Evolutionary conservation across 2,113 vertebrate species (phyloP), one percentile per base, ranked within the genome.

Genomic region (Chrysemys picta): DNA sequence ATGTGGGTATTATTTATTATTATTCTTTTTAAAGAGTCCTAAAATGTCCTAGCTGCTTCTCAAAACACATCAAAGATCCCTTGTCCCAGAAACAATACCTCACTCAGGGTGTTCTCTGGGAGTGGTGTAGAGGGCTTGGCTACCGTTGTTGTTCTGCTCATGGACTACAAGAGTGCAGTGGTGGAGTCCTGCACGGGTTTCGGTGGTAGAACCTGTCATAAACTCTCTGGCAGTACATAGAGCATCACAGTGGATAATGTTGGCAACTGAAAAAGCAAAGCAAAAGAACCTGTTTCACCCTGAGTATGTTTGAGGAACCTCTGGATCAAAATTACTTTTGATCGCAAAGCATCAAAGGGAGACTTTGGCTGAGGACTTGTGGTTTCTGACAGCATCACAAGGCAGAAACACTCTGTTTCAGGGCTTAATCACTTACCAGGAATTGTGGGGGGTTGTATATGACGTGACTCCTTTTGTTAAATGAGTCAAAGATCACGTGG

Each of bases 391-490:
- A 31, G 54, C 49, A 38, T 94, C 91, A 88, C 45, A 62, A 62
- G 50, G 78, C 85, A 91, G 81, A 94, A 94, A 72, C 21, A 7
- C 1, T 8, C 24, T 16, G 85, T 90, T 82, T 90, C 84, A 80
- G 62, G 59, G 82, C 35, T 96, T 96, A 89, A 94, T 95, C 95
- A 96, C 97, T 97, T 98, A 96, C 89, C 90, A 94, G 90, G 97
- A 97, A 96, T 79, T 93, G 86, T 95, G 92, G 31, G 69, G 59
- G 69, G 75, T 89, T 75, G 84, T 85, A 29, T 90, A 94, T 95
- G 95, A 96, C 38, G 45, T 42, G 38, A 82, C 38, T 83, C 89
- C 47, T 90, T 50, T 91, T 95, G 47, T 62, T 88, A 85, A 84
- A 91, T 96, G 97, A 96, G 90, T 97, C 96, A 96, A 88, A 94